phyloP scores from a whole-genome alignment of 2,888 invertebrate species.

The Blastobasis lacticolella region DNA sequence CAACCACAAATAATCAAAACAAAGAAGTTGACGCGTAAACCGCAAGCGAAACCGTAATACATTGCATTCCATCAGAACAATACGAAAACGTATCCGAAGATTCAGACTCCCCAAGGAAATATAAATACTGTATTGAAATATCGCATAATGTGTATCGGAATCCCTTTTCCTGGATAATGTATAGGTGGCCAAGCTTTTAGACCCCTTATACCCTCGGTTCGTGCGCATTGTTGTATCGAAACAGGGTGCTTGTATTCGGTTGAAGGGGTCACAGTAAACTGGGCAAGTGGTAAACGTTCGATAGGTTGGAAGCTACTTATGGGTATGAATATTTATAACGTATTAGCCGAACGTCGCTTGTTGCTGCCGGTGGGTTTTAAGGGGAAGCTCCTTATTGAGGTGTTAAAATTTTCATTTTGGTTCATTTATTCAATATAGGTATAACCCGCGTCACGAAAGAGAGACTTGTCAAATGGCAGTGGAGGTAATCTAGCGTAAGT shows the following conservation, averaged over 20 bases:
- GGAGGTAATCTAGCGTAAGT: too few species aligned
- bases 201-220: constrained; percentile 19
- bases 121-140: constrained; percentile 68
- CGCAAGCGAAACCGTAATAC: too few species aligned
- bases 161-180: constrained; percentile 42
- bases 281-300: constrained; percentile 52
- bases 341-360: constrained; percentile 57
- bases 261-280: constrained; percentile 11
- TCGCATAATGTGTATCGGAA: constrained; percentile 62
- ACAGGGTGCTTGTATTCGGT: constrained; percentile 5
- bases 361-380: constrained; percentile 45
- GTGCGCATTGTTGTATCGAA: background rate
- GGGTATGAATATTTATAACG: constrained; percentile 71
- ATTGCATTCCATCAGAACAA: constrained; percentile 18
- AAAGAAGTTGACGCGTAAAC: too few species aligned
- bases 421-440: too few species aligned
- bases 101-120: constrained; percentile 46
- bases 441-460: too few species aligned
- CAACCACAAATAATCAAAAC: too few species aligned
- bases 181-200: constrained; percentile 30
- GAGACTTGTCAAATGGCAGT: too few species aligned
- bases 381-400: constrained; percentile 19
- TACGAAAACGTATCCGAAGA: constrained; percentile 27
- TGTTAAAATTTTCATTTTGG: too few species aligned
- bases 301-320: constrained; percentile 64